phyloP scores from a whole-genome alignment of 2,113 vertebrate species.

The Lasiurus cinereus region DNA sequence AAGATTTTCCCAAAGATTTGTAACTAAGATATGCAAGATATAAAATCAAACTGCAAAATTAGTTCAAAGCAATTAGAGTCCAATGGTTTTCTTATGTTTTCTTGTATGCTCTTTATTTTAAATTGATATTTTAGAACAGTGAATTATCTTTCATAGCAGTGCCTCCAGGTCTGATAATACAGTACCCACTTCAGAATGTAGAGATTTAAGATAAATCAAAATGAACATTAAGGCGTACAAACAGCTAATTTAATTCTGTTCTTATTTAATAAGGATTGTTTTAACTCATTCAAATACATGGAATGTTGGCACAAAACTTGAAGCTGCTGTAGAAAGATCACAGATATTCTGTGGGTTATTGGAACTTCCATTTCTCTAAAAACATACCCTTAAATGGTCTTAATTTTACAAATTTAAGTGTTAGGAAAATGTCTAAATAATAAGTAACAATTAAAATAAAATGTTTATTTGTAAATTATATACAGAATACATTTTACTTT shows the following conservation, averaged over 20 bases:
- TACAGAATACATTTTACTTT: slow-evolving; percentile 89
- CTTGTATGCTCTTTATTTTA: slow-evolving; percentile 77
- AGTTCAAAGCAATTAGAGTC: slow-evolving; percentile 73
- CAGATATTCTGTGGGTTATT: slow-evolving; percentile 83
- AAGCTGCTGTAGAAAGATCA: slow-evolving; percentile 88
- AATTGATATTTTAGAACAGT: slow-evolving; percentile 77
- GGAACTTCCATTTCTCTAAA: slow-evolving; percentile 85
- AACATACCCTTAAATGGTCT: slow-evolving; percentile 88
- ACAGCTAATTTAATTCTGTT: slow-evolving; percentile 87
- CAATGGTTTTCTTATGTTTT: slow-evolving; percentile 66
- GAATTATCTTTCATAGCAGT: slow-evolving; percentile 80
- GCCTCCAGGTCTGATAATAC: slow-evolving; percentile 79
- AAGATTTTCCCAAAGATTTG: slow-evolving; percentile 52
- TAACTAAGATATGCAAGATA: slow-evolving; percentile 69
- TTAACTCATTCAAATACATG: slow-evolving; percentile 89
- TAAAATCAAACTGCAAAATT: slow-evolving; percentile 67
- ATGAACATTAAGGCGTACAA: slow-evolving; percentile 88
- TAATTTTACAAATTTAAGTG: slow-evolving; percentile 87
- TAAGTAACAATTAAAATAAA: slow-evolving; percentile 91
- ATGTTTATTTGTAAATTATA: slow-evolving; percentile 91
- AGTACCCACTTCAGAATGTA: slow-evolving; percentile 83
- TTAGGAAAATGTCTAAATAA: slow-evolving; percentile 90
- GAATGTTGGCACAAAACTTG: slow-evolving; percentile 91
- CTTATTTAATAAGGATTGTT: slow-evolving; percentile 88
- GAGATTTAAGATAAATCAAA: slow-evolving; percentile 81